Evolutionary conservation across 2,888 invertebrate genomes (phyloP), one percentile per base, ranked within the genome.

Genomic region (Drosophila neonasuta): DNA sequence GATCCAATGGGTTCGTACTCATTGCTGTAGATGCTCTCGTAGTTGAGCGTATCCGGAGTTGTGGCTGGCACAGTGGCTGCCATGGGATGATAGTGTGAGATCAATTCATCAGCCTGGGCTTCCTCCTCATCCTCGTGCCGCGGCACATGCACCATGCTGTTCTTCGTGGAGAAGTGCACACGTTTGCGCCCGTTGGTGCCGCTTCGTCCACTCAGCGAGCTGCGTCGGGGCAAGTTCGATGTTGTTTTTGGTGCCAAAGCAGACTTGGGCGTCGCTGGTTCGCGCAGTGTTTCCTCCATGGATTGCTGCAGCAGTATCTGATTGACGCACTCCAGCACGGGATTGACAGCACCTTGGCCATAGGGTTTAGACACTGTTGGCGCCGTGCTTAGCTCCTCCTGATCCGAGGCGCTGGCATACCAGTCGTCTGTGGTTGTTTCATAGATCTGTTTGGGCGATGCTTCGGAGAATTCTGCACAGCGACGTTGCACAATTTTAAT

Each of bases 261-360:
- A 52, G 84, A 56, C 62, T 80, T 82, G 11, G 76, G 69, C 11
- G 68, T 68, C 44, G 68, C 36, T 3, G 69, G 72, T 10, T 88
- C 85, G 6, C 80, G 76, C 10, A 83, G 65, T 3, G 88, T 80
- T 30, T 90, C 94, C 70, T 93, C 93, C 89, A 93, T 92, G 17
- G 93, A 93, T 88, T 96, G 96, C 80, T 96, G 95, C 32, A 96
- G 90, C 41, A 96, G 91, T 79, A 96, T 96, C 91, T 91, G 96
- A 91, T 96, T 96, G 74, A 96, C 96, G 87, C 96, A 96, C 90
- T 96, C 96, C 52, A 96, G 90, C 7, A 96, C 96, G 1, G 96
- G 96, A 91, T 96, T 96, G 77, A 96, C 95, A 20, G 94, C 93
- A 61, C 94, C 93, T 70, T 94, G 88, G 1, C 88, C 88, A 64